Base-by-base conservation (phyloP, 2,797 vertebrate species). In the Chelon auratus region DNA sequence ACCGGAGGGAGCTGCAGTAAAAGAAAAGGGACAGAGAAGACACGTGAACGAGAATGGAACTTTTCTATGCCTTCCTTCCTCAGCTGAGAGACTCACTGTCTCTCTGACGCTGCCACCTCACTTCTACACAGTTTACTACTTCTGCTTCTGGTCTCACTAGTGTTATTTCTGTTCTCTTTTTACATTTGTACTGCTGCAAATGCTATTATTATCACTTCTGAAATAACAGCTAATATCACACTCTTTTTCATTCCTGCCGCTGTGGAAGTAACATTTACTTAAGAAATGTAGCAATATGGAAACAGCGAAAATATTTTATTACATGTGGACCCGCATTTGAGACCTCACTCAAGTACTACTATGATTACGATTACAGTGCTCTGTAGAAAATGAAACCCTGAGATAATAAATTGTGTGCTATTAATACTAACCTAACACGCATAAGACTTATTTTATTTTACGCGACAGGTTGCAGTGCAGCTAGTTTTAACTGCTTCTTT, bases 1-100 rank as follows among this genome's bases (percentile, higher is more conserved):
- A 88, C 80, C 75, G 60, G 90, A 82, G 86, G 86, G 85, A 70
- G 86, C 80, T 81, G 57, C 9, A 72, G 72, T 39, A 40, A 73
- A 71, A 30, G 54, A 62, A 3, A 66, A 52, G 4, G 64, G 18
- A 12, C 30, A 7, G 7, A 33, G 30, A 7, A 33, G 30, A 33
- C 30, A 33, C 30, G 7, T 33, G 30, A 33, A 8, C 7, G 30
- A 33, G 30, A 33, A 33, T 33, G 30, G 30, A 33, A 8, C 30
- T 33, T 33, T 8, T 33, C 5, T 33, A 7, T 33, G 7, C 30
- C 30, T 33, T 33, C 30, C 30, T 33, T 33, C 30, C 30, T 33
- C 7, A 33, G 30, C 30, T 33, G 30, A 33, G 30, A 33, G 30
- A 33, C 30, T 8, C 30, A 33, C 30, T 33, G 30, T 3, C 24